Evolutionary conservation across 2,797 vertebrate genomes (phyloP), one percentile per base, ranked within the genome.

Genomic region (Cynopterus sphinx): DNA sequence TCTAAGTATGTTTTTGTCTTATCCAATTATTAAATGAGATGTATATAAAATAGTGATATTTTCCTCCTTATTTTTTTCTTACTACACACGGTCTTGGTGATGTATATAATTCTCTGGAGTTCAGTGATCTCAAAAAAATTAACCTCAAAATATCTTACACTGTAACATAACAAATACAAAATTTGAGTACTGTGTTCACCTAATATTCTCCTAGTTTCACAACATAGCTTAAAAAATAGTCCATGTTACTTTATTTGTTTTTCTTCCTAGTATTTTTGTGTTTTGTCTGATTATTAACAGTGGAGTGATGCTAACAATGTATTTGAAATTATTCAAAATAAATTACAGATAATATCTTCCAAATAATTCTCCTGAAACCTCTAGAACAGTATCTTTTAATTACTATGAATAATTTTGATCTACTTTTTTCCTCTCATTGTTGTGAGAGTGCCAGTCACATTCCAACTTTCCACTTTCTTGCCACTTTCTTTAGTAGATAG

Each of bases 291-390:
- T 95, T 82, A 87, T 12, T 89, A 82, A 74, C 24, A 88, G 2
- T 73, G 81, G 41, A 81, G 6, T 59, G 46, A 74, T 79, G 10
- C 10, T 87, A 73, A 55, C 3, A 71, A 0, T 1, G 9, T 71
- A 70, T 36, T 94, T 61, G 74, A 49, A 92, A 84, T 75, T 95
- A 79, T 91, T 87, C 17, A 87, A 92, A 96, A 59, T 74, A 79
- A 74, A 33, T 91, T 74, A 61, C 7, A 49, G 61, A 94, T 94
- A 94, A 43, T 57, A 55, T 88, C 55, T 82, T 73, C 46, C 17
- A 73, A 78, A 67, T 39, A 41, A 82, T 67, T 63, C 36, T 5
- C 68, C 88, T 65, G 24, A 91, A 6, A 51, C 13, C 7, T 77
- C 8, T 77, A 59, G 67, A 82, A 73, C 19, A 88, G n/a, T 94